phyloP scores from a whole-genome alignment of 2,797 vertebrate genomes.

The Fringilla coelebs region DNA sequence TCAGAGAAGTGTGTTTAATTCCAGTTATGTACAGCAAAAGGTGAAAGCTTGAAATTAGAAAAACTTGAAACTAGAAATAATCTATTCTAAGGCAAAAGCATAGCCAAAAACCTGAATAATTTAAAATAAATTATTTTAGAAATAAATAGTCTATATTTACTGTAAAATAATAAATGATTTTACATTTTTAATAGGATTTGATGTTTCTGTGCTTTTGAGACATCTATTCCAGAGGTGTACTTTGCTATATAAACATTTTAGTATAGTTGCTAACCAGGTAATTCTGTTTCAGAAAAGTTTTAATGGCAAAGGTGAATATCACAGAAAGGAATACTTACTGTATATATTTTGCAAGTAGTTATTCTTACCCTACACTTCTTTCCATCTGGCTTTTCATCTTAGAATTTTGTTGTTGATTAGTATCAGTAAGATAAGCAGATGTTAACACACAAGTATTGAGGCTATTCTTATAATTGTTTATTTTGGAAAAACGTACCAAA shows the following conservation, averaged over 20 bases:
- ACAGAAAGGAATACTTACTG: not conserved
- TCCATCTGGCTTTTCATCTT: not conserved
- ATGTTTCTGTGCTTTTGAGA: not conserved
- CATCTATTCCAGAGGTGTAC: not conserved
- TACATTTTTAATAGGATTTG: not conserved
- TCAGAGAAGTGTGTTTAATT: not conserved
- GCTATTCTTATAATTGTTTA: not conserved
- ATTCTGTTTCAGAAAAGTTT: not conserved
- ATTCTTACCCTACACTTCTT: not conserved
- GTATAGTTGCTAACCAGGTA: not conserved
- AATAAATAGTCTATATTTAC: not conserved
- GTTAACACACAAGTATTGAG: not conserved
- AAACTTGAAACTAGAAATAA: not conserved
- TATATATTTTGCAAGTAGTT: not conserved
- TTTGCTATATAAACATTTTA: not conserved
- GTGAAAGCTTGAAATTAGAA: not conserved
- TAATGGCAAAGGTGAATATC: not conserved
- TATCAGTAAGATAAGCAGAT: not conserved
- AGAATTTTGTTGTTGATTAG: not conserved
- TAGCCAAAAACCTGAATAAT: not conserved
- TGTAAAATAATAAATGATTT: not conserved
- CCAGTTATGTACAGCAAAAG: not conserved
- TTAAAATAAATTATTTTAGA: not conserved
- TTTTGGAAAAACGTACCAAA: not conserved
- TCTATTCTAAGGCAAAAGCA: not conserved